Evolutionary conservation across 1,140 invertebrate genomes (phyloP).

Genomic region (Planococcus citri): DNA sequence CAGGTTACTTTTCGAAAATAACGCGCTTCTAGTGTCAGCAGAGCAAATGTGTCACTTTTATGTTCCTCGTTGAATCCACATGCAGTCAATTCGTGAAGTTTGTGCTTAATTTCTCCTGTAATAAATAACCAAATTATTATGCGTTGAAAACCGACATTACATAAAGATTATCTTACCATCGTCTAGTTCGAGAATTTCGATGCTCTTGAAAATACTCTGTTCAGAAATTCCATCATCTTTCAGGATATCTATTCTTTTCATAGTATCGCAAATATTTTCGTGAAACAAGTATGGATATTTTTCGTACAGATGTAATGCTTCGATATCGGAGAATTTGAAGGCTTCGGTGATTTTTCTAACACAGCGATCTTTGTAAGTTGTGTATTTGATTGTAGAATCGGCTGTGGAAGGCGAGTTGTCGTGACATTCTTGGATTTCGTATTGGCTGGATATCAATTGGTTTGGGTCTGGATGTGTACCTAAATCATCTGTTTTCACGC

Average conservation of each 20-base stretch:
- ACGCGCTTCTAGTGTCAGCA: background rate
- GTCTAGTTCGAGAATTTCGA: background rate
- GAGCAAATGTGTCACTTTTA: background rate
- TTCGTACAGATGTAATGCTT: background rate
- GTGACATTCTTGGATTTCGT: background rate
- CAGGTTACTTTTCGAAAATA: background rate
- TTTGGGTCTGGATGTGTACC: background rate
- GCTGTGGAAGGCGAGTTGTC: background rate
- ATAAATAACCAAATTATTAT: too few relatives aligned
- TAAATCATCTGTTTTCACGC: background rate
- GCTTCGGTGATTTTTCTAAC: background rate
- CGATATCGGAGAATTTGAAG: background rate
- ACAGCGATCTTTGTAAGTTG: background rate
- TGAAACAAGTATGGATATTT: background rate
- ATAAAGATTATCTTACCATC: background rate
- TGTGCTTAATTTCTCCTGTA: background rate
- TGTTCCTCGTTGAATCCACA: background rate
- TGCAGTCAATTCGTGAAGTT: background rate
- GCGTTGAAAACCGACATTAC: too few relatives aligned
- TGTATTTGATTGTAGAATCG: background rate
- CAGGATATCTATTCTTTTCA: background rate
- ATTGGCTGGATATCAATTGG: background rate
- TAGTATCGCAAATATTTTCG: background rate
- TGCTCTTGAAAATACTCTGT: background rate
- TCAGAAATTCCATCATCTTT: background rate